Base-by-base conservation (phyloP, 2,888 invertebrate genomes). In the Drosophila pegasa region DNA sequence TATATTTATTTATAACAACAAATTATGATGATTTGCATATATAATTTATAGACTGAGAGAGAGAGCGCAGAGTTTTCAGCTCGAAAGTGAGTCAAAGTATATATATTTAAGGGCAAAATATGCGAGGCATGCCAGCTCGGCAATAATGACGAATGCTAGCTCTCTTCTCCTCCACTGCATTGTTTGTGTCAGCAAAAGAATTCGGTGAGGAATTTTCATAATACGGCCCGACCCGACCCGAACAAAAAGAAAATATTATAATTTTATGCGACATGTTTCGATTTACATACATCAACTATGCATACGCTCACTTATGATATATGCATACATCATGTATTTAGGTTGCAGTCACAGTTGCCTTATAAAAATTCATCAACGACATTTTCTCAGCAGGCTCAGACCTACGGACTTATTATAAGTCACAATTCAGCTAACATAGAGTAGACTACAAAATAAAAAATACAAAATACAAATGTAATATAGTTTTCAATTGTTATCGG, bases 161-260 rank as follows among this genome's bases (percentile, higher is more conserved):
- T 63, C 41, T 8, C 35, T 52, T 37, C 29, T 37, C 12, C n/a
- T 22, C 35, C 2, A 10, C 20, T 8, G 51, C 10, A 45, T 31
- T 45, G 27, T 43, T 40, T 52, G 51, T 9, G 45, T 38, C 56
- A 59, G 71, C 64, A 31, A 62, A 74, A 58, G 72, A 64, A 72
- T 73, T 72, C 41, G 47, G 50, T 48, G 55, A 58, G 72, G 55
- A 72, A 68, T 62, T 74, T 68, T 72, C 45, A 45, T 57, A 72
- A 29, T 57, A 64, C 48, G 60, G 58, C 10, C 54, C 35, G 29
- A 52, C 41, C 14, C 48, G 60, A 61, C 10, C 54, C 35, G 29
- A 52, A 47, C 14, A 43, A 48, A 40, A 37, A 18, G 18, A 35
- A 55, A 14, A 37, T 27, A 37, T 45, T 33, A 35, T 57, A 45